Evolutionary conservation across 2,888 invertebrate genomes (phyloP).

Genomic region (Eudasyphora cyanicolor): DNA sequence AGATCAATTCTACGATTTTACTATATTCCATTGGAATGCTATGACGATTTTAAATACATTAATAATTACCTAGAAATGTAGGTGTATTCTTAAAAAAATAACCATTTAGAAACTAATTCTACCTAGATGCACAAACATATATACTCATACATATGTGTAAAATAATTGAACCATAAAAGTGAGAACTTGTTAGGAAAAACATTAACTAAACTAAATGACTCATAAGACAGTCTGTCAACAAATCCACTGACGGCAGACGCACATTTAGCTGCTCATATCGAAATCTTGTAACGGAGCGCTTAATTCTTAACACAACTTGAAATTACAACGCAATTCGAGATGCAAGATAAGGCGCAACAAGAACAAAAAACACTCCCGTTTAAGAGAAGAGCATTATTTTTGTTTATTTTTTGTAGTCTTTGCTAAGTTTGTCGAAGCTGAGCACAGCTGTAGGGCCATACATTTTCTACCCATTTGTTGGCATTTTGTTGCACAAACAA

Average conservation of each 20-base stretch:
- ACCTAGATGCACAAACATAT: too few species aligned
- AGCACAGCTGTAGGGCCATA: background rate
- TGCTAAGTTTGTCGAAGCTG: background rate
- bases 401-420: background rate
- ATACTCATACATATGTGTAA: background rate
- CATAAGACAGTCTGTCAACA: slow-evolving; percentile 30
- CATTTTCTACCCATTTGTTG: background rate
- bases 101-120: too few species aligned
- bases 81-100: too few species aligned
- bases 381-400: background rate
- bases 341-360: background rate
- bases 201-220: slow-evolving; percentile 50
- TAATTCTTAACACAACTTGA: background rate
- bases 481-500: too few species aligned
- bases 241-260: slow-evolving; percentile 3
- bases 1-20: too few species aligned
- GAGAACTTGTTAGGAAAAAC: slow-evolving; percentile 51
- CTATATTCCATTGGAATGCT: too few species aligned
- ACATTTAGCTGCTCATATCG: background rate
- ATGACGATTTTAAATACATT: too few species aligned
- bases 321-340: slow-evolving; percentile 17
- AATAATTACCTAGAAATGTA: too few species aligned
- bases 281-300: slow-evolving; percentile 47
- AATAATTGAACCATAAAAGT: slow-evolving; percentile 41
- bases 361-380: background rate